Evolutionary conservation across 2,888 invertebrate genomes (phyloP).

Genomic region (Nematopogon swammerdamellus): DNA sequence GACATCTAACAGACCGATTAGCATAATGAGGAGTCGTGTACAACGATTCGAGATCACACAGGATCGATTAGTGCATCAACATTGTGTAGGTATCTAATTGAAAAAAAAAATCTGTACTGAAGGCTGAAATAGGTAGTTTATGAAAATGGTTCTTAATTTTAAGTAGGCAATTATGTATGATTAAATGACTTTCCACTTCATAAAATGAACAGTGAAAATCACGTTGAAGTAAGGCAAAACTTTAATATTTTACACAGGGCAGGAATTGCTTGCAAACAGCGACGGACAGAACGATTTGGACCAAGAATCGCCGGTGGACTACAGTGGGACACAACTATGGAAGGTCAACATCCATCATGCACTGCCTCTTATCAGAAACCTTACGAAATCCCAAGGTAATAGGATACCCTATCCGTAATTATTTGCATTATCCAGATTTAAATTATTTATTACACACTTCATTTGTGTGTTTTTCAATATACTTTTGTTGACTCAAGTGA

Average conservation of each 20-base stretch:
- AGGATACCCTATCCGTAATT: neutral
- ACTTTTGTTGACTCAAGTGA: neutral
- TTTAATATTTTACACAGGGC: no score
- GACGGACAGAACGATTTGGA: neutral
- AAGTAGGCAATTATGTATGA: no score
- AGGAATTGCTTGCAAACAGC: neutral
- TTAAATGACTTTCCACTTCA: no score
- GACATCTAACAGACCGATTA: neutral
- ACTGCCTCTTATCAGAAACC: neutral
- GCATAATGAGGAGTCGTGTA: neutral
- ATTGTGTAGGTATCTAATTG: no score
- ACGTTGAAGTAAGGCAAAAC: no score
- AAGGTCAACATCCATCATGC: constrained; percentile 37
- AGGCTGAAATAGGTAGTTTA: no score
- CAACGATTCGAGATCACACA: neutral
- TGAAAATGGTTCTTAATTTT: no score
- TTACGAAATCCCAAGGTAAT: neutral
- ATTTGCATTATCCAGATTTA: neutral
- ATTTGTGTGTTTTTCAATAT: constrained; percentile 4
- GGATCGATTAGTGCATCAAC: neutral
- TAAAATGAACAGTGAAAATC: no score
- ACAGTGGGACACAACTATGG: constrained; percentile 77
- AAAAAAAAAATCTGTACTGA: no score
- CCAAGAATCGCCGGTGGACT: constrained; percentile 43
- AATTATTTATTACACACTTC: neutral